A percentile compares a stretch with the other conserved stretches of the same genome.
Evolutionary conservation across 2,888 invertebrate genomes (phyloP).

Genomic region (Pristionchus entomophagus): DNA sequence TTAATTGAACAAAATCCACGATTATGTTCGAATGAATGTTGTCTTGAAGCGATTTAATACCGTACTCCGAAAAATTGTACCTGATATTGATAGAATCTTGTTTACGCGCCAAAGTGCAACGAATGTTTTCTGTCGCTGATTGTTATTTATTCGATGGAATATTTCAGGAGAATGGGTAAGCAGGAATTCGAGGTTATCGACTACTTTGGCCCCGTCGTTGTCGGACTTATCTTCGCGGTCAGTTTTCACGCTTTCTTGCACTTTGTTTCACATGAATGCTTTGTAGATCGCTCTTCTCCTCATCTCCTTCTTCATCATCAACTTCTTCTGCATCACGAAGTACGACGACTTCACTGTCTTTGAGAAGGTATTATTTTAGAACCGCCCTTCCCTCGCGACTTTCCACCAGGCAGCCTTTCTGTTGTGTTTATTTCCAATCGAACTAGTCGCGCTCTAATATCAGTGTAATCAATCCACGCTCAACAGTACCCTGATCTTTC

Average conservation of each 20-base stretch:
- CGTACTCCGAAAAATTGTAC: no score
- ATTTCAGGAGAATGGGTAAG: slow-evolving; percentile 43
- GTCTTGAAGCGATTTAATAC: neutral
- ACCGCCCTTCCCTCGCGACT: no score
- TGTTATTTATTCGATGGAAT: neutral
- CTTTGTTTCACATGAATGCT: neutral
- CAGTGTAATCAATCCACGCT: no score
- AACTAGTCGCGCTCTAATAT: no score
- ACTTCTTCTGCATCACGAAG: slow-evolving; percentile 73
- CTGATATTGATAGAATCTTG: neutral
- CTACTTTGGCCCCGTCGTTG: slow-evolving; percentile 69
- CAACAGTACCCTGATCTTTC: no score
- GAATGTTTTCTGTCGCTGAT: neutral
- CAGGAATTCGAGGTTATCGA: slow-evolving; percentile 57
- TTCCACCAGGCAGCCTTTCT: no score
- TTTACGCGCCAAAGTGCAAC: neutral
- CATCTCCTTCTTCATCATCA: slow-evolving; percentile 71
- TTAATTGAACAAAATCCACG: neutral
- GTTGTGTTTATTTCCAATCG: neutral
- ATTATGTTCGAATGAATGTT: neutral
- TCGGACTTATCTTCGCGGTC: slow-evolving; percentile 64
- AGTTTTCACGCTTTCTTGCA: neutral
- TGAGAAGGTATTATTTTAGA: slow-evolving; percentile 64
- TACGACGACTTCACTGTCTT: slow-evolving; percentile 74
- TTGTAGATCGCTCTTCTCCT: slow-evolving; percentile 59